Conservation (phyloP, 2,888 invertebrate genomes). For the Cataglyphis rosenhaueri region DNA sequence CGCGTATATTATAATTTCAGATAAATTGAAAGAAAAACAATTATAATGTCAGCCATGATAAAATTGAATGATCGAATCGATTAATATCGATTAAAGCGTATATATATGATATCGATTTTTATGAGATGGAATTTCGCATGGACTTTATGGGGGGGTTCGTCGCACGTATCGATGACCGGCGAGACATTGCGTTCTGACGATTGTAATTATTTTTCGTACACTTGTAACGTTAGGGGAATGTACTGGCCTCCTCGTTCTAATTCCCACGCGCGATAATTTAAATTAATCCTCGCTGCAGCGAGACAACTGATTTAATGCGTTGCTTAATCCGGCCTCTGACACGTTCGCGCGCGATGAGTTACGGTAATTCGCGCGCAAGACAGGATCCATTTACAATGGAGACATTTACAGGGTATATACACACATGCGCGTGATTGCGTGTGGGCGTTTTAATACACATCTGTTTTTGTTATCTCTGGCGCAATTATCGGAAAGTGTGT, state of each 20-base stretch:
- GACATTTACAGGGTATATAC: conserved; percentile 67
- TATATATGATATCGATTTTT: background rate
- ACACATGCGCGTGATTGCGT: conserved; percentile 26
- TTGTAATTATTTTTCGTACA: background rate
- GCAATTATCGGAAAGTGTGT: background rate
- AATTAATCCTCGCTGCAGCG: conserved; percentile 68
- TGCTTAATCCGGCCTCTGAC: conserved; percentile 70
- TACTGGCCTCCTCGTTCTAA: background rate
- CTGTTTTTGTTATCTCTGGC: conserved; percentile 12
- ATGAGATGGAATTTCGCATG: background rate
- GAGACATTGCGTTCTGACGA: background rate
- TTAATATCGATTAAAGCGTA: background rate
- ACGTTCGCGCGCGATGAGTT: conserved; percentile 69
- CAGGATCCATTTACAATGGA: conserved; percentile 72
- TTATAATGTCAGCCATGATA: background rate
- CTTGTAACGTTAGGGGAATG: background rate
- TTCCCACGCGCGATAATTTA: conserved; percentile 63
- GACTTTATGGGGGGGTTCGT: too few species aligned
- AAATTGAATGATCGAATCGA: background rate
- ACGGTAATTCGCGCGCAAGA: conserved; percentile 72
- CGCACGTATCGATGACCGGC: background rate
- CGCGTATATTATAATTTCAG: background rate
- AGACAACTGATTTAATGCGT: conserved; percentile 73
- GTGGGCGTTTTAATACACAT: conserved; percentile 42
- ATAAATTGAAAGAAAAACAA: background rate